Conservation (phyloP, 2,113 vertebrate genomes). For the Holacanthus passer region DNA sequence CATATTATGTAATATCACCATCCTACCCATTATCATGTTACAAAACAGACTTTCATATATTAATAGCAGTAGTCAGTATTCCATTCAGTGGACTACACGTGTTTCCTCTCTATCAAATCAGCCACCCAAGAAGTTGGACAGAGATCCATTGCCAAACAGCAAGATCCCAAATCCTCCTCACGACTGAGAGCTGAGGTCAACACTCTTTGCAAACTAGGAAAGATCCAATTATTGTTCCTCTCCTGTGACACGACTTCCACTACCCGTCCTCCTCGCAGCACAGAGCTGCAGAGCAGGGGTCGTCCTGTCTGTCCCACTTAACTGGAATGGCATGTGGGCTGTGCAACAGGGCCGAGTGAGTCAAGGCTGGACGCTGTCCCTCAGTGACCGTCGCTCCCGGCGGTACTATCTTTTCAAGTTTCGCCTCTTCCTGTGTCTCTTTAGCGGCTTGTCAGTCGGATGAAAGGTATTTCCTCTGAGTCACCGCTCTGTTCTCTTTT, state of each 20-base stretch:
- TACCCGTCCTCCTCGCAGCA: not conserved
- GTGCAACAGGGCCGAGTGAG: slow-evolving; percentile 44
- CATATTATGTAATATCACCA: not conserved
- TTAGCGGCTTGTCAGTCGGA: slow-evolving; percentile 63
- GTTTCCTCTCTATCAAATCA: slow-evolving; percentile 24
- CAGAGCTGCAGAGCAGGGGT: slow-evolving; percentile 27
- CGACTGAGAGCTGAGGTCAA: slow-evolving; percentile 9
- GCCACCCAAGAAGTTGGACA: slow-evolving; percentile 24
- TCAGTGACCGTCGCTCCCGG: slow-evolving; percentile 36
- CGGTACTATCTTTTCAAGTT: slow-evolving; percentile 58
- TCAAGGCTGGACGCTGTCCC: slow-evolving; percentile 46
- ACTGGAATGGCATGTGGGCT: slow-evolving; percentile 46
- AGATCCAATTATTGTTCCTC: slow-evolving; percentile 34
- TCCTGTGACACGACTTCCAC: slow-evolving; percentile 30
- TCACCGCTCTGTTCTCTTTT: slow-evolving; percentile 66
- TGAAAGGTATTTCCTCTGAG: slow-evolving; percentile 83
- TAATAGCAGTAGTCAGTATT: not conserved
- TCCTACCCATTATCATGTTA: not conserved
- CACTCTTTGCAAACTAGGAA: slow-evolving; percentile 15
- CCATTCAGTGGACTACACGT: slow-evolving; percentile 8
- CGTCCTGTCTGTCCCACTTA: slow-evolving; percentile 54
- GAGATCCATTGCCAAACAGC: not conserved
- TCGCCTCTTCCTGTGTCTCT: slow-evolving; percentile 68
- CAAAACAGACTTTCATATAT: not conserved
- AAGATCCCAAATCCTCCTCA: slow-evolving; percentile 19